Evolutionary conservation across 2,113 vertebrate genomes (phyloP).

Genomic region (Pteropus alecto): DNA sequence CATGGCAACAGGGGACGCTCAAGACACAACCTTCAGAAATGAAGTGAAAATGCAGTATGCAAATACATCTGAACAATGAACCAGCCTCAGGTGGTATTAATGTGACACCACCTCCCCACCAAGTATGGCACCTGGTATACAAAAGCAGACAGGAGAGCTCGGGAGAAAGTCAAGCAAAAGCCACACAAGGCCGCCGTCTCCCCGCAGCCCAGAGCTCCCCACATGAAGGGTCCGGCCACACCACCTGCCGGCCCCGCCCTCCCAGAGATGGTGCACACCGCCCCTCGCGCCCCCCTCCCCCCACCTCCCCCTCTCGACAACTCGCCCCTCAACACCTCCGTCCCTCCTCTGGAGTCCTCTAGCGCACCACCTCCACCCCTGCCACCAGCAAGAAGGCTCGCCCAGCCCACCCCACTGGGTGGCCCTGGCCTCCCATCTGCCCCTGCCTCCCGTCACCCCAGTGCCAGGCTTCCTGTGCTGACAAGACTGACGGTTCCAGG

Average conservation of each 20-base stretch:
- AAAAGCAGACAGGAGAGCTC: too few species aligned
- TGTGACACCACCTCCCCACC: background rate
- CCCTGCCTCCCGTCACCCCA: too few species aligned
- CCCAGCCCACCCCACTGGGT: background rate
- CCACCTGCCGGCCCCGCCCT: background rate
- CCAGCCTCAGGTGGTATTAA: fast-evolving
- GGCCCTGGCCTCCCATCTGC: too few species aligned
- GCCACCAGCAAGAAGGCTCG: background rate
- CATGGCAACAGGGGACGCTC: background rate
- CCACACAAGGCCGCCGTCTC: background rate
- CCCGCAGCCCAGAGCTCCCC: too few species aligned
- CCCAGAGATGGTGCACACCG: background rate
- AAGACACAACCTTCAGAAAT: background rate
- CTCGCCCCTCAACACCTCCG: background rate
- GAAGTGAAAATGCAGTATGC: background rate
- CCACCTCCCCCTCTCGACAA: background rate
- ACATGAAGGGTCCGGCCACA: background rate
- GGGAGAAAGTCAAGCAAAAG: background rate
- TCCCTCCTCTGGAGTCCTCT: background rate
- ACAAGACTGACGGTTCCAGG: background rate
- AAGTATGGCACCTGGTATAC: fast-evolving
- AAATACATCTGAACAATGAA: background rate
- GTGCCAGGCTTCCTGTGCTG: background rate
- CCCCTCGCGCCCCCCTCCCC: too few species aligned
- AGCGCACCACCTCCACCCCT: background rate